These are phyloP conservation scores for Phanerotoma sp. DNA, from an alignment of 2,888 invertebrate genomes.

Conservation along the genomic window DNA sequence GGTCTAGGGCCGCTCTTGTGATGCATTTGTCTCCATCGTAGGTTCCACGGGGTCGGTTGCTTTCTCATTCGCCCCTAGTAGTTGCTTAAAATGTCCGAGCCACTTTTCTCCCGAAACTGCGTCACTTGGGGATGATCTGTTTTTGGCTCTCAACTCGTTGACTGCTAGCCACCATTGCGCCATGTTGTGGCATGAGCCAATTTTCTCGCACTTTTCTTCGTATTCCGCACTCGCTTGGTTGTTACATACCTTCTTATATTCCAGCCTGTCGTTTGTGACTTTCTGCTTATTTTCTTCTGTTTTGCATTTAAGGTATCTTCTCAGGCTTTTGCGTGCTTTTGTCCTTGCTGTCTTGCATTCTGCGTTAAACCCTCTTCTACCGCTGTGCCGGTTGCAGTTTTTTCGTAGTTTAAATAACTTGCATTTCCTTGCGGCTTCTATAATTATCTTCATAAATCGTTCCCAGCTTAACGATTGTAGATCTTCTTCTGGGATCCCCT, in stretches of 20 bases:
- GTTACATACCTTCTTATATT: background rate
- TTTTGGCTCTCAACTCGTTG: background rate
- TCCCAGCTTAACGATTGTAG: no score
- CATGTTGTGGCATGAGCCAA: background rate
- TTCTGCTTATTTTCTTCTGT: constrained; percentile 7
- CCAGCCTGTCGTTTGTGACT: constrained; percentile 2
- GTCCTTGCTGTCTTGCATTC: constrained; percentile 7
- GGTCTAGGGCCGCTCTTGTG: background rate
- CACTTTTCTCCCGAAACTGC: constrained; percentile 1
- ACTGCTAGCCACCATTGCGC: no score
- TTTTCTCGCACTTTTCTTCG: constrained; percentile 2
- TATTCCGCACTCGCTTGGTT: constrained; percentile 8
- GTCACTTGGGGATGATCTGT: background rate
- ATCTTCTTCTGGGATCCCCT: no score
- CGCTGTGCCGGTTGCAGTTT: no score
- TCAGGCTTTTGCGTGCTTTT: constrained; percentile 1
- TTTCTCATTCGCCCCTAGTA: background rate
- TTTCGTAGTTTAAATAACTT: no score
- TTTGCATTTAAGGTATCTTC: background rate
- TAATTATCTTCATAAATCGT: no score
- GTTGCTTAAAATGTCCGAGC: background rate
- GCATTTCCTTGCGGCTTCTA: no score
- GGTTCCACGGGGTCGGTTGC: background rate
- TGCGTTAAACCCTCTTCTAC: background rate
- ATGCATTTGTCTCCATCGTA: background rate